Percentiles rank a stretch among this genome's conserved stretches.
phyloP scores from a whole-genome alignment of 1,140 invertebrate genomes.

The Tetraneura akinire region DNA sequence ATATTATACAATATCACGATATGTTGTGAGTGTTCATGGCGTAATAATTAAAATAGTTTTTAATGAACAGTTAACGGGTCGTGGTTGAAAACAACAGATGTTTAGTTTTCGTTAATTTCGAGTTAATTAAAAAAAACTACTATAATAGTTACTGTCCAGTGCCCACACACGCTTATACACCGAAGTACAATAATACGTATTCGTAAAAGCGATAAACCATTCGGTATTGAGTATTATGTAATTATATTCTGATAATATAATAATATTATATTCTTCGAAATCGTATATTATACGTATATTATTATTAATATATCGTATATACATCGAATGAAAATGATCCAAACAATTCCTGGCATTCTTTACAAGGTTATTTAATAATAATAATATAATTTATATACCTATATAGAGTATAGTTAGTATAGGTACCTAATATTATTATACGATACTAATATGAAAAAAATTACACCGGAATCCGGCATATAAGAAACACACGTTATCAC shows the following conservation, averaged over 20 bases:
- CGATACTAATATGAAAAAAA: constrained; percentile 22
- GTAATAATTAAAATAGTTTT: neutral
- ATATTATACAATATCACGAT: no score
- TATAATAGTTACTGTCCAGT: neutral
- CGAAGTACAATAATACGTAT: neutral
- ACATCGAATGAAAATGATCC: neutral
- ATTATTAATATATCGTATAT: neutral
- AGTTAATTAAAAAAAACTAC: constrained; percentile 18
- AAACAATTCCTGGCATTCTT: neutral
- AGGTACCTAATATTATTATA: neutral
- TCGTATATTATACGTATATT: no score
- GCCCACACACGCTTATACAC: constrained; percentile 1
- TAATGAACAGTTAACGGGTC: neutral
- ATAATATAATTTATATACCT: no score
- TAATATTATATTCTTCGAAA: neutral
- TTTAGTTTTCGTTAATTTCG: constrained; percentile 15
- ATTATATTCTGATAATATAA: neutral
- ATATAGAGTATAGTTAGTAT: no score
- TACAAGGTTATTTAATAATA: no score
- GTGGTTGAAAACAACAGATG: constrained; percentile 21
- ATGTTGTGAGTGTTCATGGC: neutral
- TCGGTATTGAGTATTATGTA: neutral
- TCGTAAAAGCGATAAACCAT: neutral
- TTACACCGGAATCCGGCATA: neutral
- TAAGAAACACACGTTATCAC: neutral